Base-by-base conservation (phyloP, 2,888 invertebrate genomes). In the Macrophya alboannulata region DNA sequence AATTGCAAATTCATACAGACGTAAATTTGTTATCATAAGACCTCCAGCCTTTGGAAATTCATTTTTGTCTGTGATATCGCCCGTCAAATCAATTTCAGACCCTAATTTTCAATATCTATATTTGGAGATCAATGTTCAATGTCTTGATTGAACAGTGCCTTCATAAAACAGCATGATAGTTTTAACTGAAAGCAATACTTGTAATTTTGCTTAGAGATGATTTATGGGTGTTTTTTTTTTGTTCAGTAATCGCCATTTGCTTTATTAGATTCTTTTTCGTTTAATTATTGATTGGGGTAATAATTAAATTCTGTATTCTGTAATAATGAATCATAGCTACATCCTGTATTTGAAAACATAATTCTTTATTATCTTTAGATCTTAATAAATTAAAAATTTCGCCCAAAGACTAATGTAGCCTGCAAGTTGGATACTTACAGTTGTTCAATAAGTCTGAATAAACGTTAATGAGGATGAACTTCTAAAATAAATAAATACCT, bases 401-500 rank as follows among this genome's bases (percentile, higher is more conserved):
- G 74, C 68, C 82, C 12, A 82, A 43, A 85, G 37, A 48, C 74
- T 76, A 48, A 15, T 62, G 62, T 15, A 55, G 48, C 43, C 77
- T 85, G 21, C 85, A 51, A 31, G 37, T 40, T 43, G 43, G 43
- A 43, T 72, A 17, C 9, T 37, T 72, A 72, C 43, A 40, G n/a
- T 37, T 72, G n/a, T 8, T 9, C 12, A 71, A n/a, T 40, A 72
- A 10, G 12, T 31, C 21, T 62, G 25, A 12, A 8, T 68, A 37
- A 68, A 68, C 37, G 17, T 68, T 37, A 37, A 37, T 2, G 1
- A 17, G 0, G 37, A 37, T 15, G 6, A 31, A 37, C 37, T 17
- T 68, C 31, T 68, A 81, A 25, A 81, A 43, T 62, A 81, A 62
- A 81, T 81, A 62, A 81, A 59, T 81, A 40, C 15, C 37, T 81